Percentiles rank a stretch among this genome's conserved stretches.
Evolutionary conservation across 35 echinoderm and acorn worm species (phyloP).

Genomic region (Ptychodera flava): DNA sequence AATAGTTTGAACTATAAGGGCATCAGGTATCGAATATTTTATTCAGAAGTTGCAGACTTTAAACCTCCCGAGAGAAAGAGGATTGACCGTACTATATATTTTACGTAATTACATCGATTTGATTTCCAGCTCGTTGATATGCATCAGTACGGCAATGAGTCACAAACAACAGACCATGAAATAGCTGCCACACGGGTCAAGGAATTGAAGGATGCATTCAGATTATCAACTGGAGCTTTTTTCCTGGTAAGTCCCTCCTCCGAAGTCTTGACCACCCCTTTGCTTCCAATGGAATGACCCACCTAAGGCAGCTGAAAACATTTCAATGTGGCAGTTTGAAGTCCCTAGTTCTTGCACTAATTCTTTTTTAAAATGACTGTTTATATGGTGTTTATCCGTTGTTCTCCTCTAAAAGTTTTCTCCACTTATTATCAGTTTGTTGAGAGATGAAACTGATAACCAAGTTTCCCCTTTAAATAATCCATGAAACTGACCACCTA

Average conservation of each 20-base stretch:
- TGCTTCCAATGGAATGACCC: too few species aligned
- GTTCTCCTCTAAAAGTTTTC: not conserved
- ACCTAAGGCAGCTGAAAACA: not conserved
- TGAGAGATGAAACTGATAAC: too few species aligned
- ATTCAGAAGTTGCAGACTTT: too few species aligned
- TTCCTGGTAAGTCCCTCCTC: constrained; percentile 94
- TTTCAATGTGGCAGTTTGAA: not conserved
- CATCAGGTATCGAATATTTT: too few species aligned
- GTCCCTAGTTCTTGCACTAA: not conserved
- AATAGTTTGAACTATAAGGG: too few species aligned
- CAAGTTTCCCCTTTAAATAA: too few species aligned
- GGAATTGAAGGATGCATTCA: constrained; percentile 80
- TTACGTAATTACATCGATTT: too few species aligned
- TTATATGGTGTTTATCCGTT: not conserved
- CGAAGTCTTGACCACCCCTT: too few species aligned
- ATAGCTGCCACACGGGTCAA: constrained; percentile 58
- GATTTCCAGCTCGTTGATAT: constrained; percentile 86
- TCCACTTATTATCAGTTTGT: not conserved
- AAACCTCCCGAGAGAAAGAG: too few species aligned
- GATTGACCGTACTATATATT: too few species aligned
- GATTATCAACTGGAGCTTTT: constrained; percentile 88
- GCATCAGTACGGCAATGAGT: constrained; percentile 73
- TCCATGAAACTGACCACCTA: too few species aligned
- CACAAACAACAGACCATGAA: constrained; percentile 86
- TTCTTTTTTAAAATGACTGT: not conserved